Evolutionary conservation across 2,113 vertebrate species (phyloP).

Genomic region (Cheirogaleus medius): DNA sequence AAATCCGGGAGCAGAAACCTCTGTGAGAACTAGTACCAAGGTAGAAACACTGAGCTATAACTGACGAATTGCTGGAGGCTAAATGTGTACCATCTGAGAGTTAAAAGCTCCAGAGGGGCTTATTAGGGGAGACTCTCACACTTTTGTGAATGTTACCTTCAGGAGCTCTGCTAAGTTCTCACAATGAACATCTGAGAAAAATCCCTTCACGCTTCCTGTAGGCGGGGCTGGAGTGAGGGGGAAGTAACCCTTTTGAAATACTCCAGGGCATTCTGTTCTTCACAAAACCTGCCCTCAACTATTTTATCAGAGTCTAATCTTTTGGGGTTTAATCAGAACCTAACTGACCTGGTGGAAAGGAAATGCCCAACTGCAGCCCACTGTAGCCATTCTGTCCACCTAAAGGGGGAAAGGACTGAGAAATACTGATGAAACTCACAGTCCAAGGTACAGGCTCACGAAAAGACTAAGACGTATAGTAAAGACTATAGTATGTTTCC

Average conservation of each 20-base stretch:
- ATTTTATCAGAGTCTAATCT: not conserved
- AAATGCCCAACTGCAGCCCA: not conserved
- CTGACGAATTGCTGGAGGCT: not conserved
- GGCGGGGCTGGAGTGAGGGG: too few relatives aligned
- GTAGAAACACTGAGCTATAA: not conserved
- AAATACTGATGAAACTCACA: not conserved
- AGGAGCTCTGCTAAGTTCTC: not conserved
- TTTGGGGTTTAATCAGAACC: not conserved
- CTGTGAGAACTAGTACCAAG: not conserved
- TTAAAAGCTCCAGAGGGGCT: not conserved
- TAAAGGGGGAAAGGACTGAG: not conserved
- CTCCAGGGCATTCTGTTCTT: not conserved
- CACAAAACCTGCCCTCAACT: not conserved
- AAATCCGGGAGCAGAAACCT: not conserved
- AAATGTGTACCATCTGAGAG: not conserved
- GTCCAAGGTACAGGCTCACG: not conserved
- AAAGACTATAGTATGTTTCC: not conserved
- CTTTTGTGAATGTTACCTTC: not conserved
- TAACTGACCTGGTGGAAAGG: not conserved
- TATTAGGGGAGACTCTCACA: accelerated
- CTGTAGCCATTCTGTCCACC: not conserved
- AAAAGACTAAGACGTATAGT: not conserved
- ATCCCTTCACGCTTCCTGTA: not conserved
- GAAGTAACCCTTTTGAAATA: not conserved
- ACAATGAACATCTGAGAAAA: not conserved